Percentiles rank a stretch among this genome's conserved stretches.
These are phyloP conservation scores for Loxodonta africana DNA, from an alignment of 2,113 vertebrate genomes.

Conservation along the genomic window DNA sequence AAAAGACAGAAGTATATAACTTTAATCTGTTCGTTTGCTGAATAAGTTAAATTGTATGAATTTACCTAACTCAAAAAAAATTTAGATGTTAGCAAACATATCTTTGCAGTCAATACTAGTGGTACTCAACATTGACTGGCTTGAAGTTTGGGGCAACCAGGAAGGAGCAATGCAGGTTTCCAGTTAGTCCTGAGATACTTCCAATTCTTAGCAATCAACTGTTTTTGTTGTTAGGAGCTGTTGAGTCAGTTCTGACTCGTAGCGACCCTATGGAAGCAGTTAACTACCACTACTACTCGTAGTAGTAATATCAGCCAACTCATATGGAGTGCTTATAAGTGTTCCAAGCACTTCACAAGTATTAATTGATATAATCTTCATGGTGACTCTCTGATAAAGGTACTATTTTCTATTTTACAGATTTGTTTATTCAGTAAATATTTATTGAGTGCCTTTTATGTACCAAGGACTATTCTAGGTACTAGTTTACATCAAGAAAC, in stretches of 20 bases:
- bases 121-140: not conserved
- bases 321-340: not conserved
- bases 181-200: not conserved
- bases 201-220: slow-evolving; percentile 32
- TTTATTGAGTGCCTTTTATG: no score
- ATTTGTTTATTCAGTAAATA: slow-evolving; percentile 13
- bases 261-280: no score
- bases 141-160: not conserved
- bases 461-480: no score
- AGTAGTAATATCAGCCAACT: not conserved
- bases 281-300: not conserved
- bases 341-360: not conserved
- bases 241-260: no score
- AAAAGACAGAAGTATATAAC: slow-evolving; percentile 21
- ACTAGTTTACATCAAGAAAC: not conserved
- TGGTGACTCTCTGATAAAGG: not conserved
- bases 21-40: slow-evolving; percentile 38
- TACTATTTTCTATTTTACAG: not conserved
- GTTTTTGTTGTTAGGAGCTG: no score
- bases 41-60: slow-evolving; percentile 31
- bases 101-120: not conserved
- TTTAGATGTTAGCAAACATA: slow-evolving; percentile 13
- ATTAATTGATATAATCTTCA: not conserved
- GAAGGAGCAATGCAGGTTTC: not conserved
- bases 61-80: slow-evolving; percentile 44